These are phyloP conservation scores for Cacatua alba DNA, from an alignment of 2,113 vertebrate genomes.

Conservation along the genomic window DNA sequence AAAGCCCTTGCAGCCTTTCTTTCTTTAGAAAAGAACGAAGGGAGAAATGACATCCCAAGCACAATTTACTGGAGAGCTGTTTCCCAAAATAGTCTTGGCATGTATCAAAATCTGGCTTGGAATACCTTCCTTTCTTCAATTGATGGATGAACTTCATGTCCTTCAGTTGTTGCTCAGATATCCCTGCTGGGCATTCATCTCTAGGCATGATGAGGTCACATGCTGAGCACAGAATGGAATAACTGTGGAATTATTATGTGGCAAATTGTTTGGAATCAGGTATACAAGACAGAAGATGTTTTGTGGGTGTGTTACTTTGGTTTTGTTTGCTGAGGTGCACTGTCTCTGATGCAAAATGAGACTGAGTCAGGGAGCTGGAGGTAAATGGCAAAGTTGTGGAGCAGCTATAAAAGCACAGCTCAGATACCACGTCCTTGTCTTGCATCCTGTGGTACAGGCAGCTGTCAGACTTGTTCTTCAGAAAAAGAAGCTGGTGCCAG, in stretches of 20 bases:
- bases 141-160: not conserved
- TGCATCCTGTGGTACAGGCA: not conserved
- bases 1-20: not conserved
- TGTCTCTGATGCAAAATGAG: not conserved
- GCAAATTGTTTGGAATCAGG: not conserved
- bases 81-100: conserved; percentile 37
- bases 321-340: not conserved
- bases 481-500: not conserved
- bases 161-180: not conserved
- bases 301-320: not conserved
- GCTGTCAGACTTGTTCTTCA: conserved; percentile 9
- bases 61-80: not conserved
- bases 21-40: not conserved
- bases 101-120: not conserved
- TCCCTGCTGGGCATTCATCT: not conserved
- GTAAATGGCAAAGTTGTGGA: not conserved
- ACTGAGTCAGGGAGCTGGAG: not conserved
- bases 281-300: not conserved
- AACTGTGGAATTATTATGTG: not conserved
- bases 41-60: conserved; percentile 22
- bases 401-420: not conserved
- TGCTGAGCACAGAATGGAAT: not conserved
- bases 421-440: not conserved
- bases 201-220: not conserved
- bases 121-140: conserved; percentile 20